These are phyloP conservation scores for Tubulanus polymorphus DNA, from an alignment of 2,888 invertebrate species.

Conservation along the genomic window DNA sequence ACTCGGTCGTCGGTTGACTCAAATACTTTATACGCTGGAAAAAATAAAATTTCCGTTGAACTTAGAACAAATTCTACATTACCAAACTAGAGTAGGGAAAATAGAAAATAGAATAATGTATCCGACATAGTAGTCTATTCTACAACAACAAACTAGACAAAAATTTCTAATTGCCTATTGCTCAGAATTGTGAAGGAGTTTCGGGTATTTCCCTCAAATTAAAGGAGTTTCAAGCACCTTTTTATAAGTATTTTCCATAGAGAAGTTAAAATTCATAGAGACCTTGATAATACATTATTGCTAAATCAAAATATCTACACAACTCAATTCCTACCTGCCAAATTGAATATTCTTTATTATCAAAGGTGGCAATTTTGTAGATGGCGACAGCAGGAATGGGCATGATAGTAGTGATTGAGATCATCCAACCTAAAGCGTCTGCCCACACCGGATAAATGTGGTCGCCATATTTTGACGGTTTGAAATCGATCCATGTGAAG, in stretches of 20 bases:
- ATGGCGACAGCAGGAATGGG: conserved; percentile 66
- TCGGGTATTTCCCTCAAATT: too few species aligned
- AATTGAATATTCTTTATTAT: neutral
- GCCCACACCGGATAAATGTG: conserved; percentile 71
- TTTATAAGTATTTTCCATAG: too few species aligned
- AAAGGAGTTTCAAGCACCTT: too few species aligned
- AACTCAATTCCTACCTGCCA: neutral
- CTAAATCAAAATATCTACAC: too few species aligned
- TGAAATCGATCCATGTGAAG: conserved; percentile 69
- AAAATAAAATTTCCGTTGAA: neutral
- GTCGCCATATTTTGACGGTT: conserved; percentile 62
- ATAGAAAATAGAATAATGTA: neutral
- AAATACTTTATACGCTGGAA: conserved; percentile 38
- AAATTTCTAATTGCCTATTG: too few species aligned
- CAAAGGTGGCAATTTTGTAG: conserved; percentile 48
- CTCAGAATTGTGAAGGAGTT: too few species aligned
- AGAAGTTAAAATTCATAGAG: too few species aligned
- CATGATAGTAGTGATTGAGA: conserved; percentile 67
- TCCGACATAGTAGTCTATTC: too few species aligned
- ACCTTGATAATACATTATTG: too few species aligned
- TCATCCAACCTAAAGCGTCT: conserved; percentile 67
- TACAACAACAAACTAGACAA: too few species aligned
- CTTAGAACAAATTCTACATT: neutral
- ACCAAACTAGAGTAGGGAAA: neutral
- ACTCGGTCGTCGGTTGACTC: conserved; percentile 37